A percentile compares a stretch with the other conserved stretches of the same genome.
These are phyloP conservation scores for Melanophora roralis DNA, from an alignment of 2,888 invertebrate species.

Conservation along the genomic window DNA sequence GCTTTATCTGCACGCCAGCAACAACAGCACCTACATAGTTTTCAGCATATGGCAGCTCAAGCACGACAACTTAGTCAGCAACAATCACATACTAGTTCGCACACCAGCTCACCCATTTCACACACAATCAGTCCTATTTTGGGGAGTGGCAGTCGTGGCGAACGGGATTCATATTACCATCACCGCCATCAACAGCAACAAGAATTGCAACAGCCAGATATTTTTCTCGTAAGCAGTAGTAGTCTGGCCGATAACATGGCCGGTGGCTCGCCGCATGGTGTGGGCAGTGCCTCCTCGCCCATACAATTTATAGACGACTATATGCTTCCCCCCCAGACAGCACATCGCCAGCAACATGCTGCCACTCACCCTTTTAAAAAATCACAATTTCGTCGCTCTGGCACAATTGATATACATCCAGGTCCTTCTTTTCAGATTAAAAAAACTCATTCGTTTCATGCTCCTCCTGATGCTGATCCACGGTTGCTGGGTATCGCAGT, in stretches of 20 bases:
- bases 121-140: constrained; percentile 72
- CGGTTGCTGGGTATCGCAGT: constrained; percentile 67
- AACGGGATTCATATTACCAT: constrained; percentile 56
- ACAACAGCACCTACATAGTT: constrained; percentile 72
- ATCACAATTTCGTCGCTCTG: constrained; percentile 76
- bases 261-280: constrained; percentile 64
- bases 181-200: constrained; percentile 62
- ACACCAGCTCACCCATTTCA: constrained; percentile 72
- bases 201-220: constrained; percentile 72
- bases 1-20: constrained; percentile 74
- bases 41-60: constrained; percentile 65
- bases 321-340: constrained; percentile 62
- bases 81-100: constrained; percentile 66
- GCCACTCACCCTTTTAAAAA: constrained; percentile 74
- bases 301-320: constrained; percentile 69
- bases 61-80: constrained; percentile 63
- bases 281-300: constrained; percentile 67
- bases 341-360: constrained; percentile 66
- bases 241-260: constrained; percentile 73
- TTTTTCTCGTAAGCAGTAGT: constrained; percentile 76
- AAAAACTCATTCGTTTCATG: constrained; percentile 77
- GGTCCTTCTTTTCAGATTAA: constrained; percentile 77
- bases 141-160: constrained; percentile 63
- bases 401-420: constrained; percentile 77
- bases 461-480: constrained; percentile 76